Base-by-base conservation (phyloP, 2,888 invertebrate genomes). In the Torymus aiolomorphi region DNA sequence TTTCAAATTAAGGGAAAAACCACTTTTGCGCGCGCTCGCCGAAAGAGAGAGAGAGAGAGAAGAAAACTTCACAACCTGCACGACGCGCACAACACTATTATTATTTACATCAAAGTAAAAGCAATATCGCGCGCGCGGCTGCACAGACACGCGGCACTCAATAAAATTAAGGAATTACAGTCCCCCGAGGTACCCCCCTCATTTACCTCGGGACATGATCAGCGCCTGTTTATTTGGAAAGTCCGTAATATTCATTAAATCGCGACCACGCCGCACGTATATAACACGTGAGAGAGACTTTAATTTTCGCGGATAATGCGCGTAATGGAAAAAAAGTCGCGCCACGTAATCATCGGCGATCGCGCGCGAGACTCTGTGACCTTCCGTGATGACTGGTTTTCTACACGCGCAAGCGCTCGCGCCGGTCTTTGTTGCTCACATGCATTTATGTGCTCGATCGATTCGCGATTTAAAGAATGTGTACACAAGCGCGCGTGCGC, bases 301-400 rank as follows among this genome's bases (percentile, higher is more conserved):
- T 67, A 66, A 61, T 66, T 67, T 51, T 49, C 65, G 11, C 1
- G 14, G 13, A 59, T 11, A 51, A 42, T 42, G 8, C 13, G 18
- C 12, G 49, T 12, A 31, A 63, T 12, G 62, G 24, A 56, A 14
- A 62, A 31, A 76, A 76, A 76, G 57, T 54, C 61, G 16, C 18
- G 52, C 24, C 74, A 20, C 62, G 72, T 51, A 57, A 74, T 74
- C 65, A 54, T 65, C 20, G 16, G 11, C n/a, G 52, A 52, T 54
- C 42, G 52, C 8, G 16, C 2, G 13, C 8, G 42, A 42, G 42
- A 42, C 42, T 42, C 42, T 42, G 31, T 49, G 78, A 78, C 72
- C 72, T 73, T 78, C 78, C 72, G 16, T 57, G 78, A 78, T 72
- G 61, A 77, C 70, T 70, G 56, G 63, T 70, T 76, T 67, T 70